Conservation (phyloP, 2,113 vertebrate genomes). For the Leucoraja erinaceus region DNA sequence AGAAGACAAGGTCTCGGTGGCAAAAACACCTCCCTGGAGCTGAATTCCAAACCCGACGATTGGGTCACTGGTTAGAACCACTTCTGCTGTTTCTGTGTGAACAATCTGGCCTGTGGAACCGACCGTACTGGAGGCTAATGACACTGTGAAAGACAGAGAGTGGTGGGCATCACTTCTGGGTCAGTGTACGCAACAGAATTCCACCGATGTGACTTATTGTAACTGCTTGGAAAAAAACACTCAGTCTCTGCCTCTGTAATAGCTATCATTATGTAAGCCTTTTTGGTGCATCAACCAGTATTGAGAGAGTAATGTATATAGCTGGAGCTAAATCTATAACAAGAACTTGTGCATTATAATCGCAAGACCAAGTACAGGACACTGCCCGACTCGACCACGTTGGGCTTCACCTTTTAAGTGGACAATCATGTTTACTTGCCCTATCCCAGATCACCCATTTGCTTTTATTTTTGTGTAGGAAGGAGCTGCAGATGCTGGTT, state of each 20-base stretch:
- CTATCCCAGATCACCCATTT: background rate
- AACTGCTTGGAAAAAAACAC: too few relatives aligned
- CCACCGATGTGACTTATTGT: background rate
- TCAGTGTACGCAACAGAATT: background rate
- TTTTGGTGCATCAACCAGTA: background rate
- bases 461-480: too few relatives aligned
- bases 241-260: background rate
- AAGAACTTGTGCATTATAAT: background rate
- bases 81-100: slow-evolving; percentile 93
- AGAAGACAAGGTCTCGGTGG: slow-evolving; percentile 91
- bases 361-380: background rate
- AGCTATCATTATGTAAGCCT: background rate
- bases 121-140: slow-evolving; percentile 90
- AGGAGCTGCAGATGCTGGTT: too few relatives aligned
- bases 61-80: slow-evolving; percentile 80
- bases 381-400: background rate
- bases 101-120: slow-evolving; percentile 93
- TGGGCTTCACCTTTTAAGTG: too few relatives aligned
- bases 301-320: background rate
- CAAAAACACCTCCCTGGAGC: slow-evolving; percentile 93
- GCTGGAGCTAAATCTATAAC: background rate
- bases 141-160: slow-evolving; percentile 64
- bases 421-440: background rate
- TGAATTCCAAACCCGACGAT: slow-evolving; percentile 91
- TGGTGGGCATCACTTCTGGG: background rate